Percentiles rank a stretch among this genome's conserved stretches.
These are phyloP conservation scores for Coelopa pilipes DNA, from an alignment of 2,888 invertebrate species.

Conservation along the genomic window DNA sequence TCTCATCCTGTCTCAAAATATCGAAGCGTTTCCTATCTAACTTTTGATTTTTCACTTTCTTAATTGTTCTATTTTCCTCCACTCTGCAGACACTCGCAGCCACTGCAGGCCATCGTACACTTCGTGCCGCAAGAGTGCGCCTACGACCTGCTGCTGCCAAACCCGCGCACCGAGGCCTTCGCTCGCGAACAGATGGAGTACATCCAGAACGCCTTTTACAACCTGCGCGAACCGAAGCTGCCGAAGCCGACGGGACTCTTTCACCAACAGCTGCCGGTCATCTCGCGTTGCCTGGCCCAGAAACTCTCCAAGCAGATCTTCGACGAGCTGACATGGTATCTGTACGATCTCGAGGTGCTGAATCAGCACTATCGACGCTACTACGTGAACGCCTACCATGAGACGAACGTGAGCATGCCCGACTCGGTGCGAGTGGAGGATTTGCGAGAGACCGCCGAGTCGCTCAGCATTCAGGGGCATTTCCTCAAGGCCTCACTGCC, in stretches of 20 bases:
- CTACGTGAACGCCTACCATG: constrained; percentile 51
- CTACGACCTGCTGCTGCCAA: constrained; percentile 55
- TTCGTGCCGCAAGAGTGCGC: constrained; percentile 55
- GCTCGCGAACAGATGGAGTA: constrained; percentile 45
- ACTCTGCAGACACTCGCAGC: constrained; percentile 44
- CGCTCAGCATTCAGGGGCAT: constrained; percentile 50
- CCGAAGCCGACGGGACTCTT: constrained; percentile 57
- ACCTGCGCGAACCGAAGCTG: constrained; percentile 46
- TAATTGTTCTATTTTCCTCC: background rate
- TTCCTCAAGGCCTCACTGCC: constrained; percentile 49
- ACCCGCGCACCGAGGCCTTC: constrained; percentile 48
- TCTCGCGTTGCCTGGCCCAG: constrained; percentile 53
- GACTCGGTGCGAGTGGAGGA: constrained; percentile 36
- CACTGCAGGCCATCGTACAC: constrained; percentile 56
- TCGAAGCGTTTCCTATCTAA: too few species aligned
- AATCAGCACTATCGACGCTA: constrained; percentile 53
- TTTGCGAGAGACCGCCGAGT: constrained; percentile 42
- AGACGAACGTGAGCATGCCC: constrained; percentile 52
- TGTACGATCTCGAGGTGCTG: constrained; percentile 58
- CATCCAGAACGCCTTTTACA: constrained; percentile 49
- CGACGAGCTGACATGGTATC: constrained; percentile 56
- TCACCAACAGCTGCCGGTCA: constrained; percentile 54
- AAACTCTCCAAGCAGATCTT: constrained; percentile 50
- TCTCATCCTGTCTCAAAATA: too few species aligned
- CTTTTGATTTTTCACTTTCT: background rate